Conservation (phyloP, 2,888 invertebrate genomes). For the Polydesmus complanatus region DNA sequence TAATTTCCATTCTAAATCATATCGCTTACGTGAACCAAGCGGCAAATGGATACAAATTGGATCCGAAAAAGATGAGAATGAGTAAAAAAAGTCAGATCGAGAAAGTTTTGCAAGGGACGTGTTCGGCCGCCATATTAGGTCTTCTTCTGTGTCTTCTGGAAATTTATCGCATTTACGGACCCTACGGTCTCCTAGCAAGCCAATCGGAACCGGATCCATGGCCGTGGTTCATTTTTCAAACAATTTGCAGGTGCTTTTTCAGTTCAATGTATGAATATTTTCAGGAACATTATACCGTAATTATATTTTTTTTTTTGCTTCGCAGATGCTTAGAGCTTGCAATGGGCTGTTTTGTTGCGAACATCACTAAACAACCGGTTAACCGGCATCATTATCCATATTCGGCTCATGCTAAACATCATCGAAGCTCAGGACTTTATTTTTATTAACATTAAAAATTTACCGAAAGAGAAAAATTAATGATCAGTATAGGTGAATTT, state of each 20-base stretch:
- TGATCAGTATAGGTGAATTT: not conserved
- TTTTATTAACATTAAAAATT: too few species aligned
- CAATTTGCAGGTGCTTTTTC: constrained; percentile 28
- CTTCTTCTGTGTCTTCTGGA: constrained; percentile 40
- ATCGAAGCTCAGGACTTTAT: constrained; percentile 11
- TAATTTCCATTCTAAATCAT: constrained; percentile 41
- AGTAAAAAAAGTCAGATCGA: constrained; percentile 32
- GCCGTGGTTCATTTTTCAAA: constrained; percentile 44
- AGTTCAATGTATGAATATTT: not conserved
- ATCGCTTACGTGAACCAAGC: constrained; percentile 41
- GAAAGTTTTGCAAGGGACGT: constrained; percentile 39
- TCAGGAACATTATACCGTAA: not conserved
- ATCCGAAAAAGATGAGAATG: constrained; percentile 18
- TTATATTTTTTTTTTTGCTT: not conserved
- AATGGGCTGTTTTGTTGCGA: constrained; percentile 40
- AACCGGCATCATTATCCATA: constrained; percentile 19
- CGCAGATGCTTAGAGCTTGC: constrained; percentile 22
- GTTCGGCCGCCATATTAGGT: constrained; percentile 36
- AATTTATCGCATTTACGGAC: constrained; percentile 38
- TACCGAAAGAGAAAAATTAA: too few species aligned
- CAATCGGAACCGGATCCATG: constrained; percentile 33
- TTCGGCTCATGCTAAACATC: constrained; percentile 7
- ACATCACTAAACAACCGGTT: constrained; percentile 41
- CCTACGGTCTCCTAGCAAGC: constrained; percentile 34
- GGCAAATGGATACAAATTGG: constrained; percentile 25